Evolutionary conservation across 2,888 invertebrate genomes (phyloP), one percentile per base, ranked within the genome.

Genomic region (Eumacrocentrus americanus): DNA sequence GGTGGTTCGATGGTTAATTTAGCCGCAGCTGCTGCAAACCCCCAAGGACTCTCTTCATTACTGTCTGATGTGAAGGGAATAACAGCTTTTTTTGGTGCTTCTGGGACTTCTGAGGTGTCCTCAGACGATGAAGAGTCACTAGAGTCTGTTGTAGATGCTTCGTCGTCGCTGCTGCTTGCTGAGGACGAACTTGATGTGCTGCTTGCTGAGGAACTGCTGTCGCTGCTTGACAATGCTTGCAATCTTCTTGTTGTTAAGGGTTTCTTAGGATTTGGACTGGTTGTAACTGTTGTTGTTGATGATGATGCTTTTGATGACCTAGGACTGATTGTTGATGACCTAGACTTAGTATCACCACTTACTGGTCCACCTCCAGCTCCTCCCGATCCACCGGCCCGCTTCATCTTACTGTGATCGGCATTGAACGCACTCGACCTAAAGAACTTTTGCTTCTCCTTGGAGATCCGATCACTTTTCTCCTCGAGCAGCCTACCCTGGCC

Each of bases 371-470:
- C 57, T 51, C 57, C 60, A 34, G 37, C 62, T 38, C 54, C 62
- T 48, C 56, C 76, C 70, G 72, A 73, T 70, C 76, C 75, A 71
- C 75, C 76, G 70, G 72, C 75, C 72, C 77, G 75, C 70, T 68
- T 68, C 63, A 65, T 65, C 65, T 80, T 79, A 71, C 72, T 77
- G 69, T 81, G 81, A 69, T 87, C 89, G 64, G 89, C 85, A 81
- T 91, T 91, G 81, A 91, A 91, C 56, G 89, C 91, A 72, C 91
- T 91, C 79, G 88, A 86, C 80, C 91, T 85, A 84, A 92, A 92
- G 84, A 92, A 92, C 83, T 91, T 91, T 82, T 91, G 91, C 82
- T 92, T 92, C 84, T 92, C 92, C 83, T 91, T 91, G 68, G 91
- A 91, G 86, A 92, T 91, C 79, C 86, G 86, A 81, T 91, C 91